Conservation (phyloP, 2,888 invertebrate species). For the Galeruca laticollis region DNA sequence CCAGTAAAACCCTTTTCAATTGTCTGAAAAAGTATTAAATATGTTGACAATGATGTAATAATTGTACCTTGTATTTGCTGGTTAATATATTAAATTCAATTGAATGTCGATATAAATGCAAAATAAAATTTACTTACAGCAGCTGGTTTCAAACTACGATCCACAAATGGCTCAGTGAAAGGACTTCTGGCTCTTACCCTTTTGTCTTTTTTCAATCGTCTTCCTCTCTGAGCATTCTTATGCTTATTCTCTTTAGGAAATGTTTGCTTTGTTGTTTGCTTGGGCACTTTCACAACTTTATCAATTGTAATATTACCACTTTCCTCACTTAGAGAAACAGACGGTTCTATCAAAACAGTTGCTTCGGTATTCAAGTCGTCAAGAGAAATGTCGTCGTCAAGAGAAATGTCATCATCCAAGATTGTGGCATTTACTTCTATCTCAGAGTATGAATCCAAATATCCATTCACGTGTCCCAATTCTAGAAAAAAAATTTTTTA, state of each 20-base stretch:
- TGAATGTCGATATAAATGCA: neutral
- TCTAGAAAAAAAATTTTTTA: constrained; percentile 15
- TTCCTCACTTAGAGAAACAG: neutral
- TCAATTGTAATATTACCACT: constrained; percentile 7
- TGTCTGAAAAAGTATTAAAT: constrained; percentile 68
- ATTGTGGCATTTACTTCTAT: no score
- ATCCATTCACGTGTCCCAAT: no score
- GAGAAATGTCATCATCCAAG: no score
- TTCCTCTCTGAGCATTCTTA: constrained; percentile 28
- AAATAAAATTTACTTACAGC: constrained; percentile 18
- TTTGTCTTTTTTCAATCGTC: constrained; percentile 14
- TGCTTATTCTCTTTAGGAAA: constrained; percentile 31
- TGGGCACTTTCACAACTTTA: constrained; percentile 41
- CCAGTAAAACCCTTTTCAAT: constrained; percentile 78
- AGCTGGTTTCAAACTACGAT: constrained; percentile 32
- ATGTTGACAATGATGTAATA: neutral
- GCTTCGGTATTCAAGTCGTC: constrained; percentile 27
- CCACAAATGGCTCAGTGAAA: constrained; percentile 17
- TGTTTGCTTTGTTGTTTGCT: constrained; percentile 38
- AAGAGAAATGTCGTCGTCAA: neutral
- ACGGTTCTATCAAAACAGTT: constrained; percentile 10
- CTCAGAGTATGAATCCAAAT: no score
- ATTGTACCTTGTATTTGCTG: neutral
- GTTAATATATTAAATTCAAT: no score
- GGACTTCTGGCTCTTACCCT: neutral